Evolutionary conservation across 2,888 invertebrate genomes (phyloP), one percentile per base, ranked within the genome.

Genomic region (Cheilosia scutellata): DNA sequence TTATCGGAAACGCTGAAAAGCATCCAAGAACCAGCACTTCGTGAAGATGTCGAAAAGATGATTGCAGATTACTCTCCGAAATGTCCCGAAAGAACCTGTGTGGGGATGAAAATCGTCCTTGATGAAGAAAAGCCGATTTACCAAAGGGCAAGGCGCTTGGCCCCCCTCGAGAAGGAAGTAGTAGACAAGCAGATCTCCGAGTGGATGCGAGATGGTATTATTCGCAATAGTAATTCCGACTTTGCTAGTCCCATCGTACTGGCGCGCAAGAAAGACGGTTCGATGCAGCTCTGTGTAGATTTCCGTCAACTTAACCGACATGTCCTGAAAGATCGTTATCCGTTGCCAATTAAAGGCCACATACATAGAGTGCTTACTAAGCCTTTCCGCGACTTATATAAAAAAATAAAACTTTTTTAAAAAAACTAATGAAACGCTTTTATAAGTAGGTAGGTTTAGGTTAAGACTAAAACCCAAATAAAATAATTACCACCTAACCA

Each of bases 41-140:
- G 58, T 33, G 2, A 20, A 0, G 20, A 71, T 11, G 60, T 71
- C 0, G 49, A 58, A 49, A 57, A 71, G 7, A 72, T 42, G 37
- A 72, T 72, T 42, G 58, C 29, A n/a, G 11, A 62, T 40, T 78
- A 84, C 92, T 91, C 79, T 88, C 92, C 0, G 91, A 92, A 77
- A 51, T 31, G 47, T 16, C 47, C 37, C 37, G 65, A 75, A 63
- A 62, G 16, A 60, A 62, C 47, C 4, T 53, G 63, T 33, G 60
- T 40, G 5, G 5, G 27, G 31, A 62, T 72, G 62, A 72, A 72
- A 62, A 49, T 62, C 7, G 42, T 55, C 13, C 55, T 55, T 40
- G 55, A 76, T 31, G 40, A 66, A n/a, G 60, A 68, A 49, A 76
- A 58, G 9, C 40, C 58, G 11, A 66, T 76, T 65, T 60, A 66